These are phyloP conservation scores for Helicoverpa assulta DNA, from an alignment of 2,888 invertebrate genomes.

Conservation along the genomic window DNA sequence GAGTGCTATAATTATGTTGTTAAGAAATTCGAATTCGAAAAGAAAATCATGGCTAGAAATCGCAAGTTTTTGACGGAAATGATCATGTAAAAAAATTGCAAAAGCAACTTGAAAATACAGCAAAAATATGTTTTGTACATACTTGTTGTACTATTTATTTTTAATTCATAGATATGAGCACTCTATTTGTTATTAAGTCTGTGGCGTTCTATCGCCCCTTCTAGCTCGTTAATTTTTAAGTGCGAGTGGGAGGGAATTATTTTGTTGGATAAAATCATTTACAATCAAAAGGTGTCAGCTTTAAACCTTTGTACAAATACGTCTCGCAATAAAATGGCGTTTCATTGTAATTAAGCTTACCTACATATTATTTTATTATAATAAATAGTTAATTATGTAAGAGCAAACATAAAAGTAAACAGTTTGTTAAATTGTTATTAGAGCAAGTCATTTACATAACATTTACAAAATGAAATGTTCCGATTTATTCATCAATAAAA, in stretches of 20 bases:
- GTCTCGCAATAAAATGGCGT: conserved; percentile 1
- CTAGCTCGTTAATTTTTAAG: too few species aligned
- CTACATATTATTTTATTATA: neutral
- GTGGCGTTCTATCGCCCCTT: neutral
- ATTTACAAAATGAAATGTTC: neutral
- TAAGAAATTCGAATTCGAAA: too few species aligned
- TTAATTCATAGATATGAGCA: neutral
- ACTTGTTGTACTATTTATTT: too few species aligned
- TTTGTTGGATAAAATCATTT: neutral
- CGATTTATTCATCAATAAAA: neutral
- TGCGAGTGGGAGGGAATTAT: neutral
- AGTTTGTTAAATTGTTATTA: too few species aligned
- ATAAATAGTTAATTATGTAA: too few species aligned
- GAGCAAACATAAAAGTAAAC: too few species aligned
- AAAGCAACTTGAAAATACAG: too few species aligned
- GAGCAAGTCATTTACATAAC: neutral
- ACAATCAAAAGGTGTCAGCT: conserved; percentile 18
- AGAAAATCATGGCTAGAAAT: too few species aligned
- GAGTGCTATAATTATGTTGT: neutral
- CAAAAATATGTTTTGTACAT: too few species aligned
- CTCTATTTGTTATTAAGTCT: neutral
- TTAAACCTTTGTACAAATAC: conserved; percentile 45
- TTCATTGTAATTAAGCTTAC: neutral
- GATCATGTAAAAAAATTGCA: too few species aligned
- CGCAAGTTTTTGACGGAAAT: too few species aligned